These are phyloP conservation scores for Papilio dardanus DNA, from an alignment of 1,140 invertebrate species.

Conservation along the genomic window DNA sequence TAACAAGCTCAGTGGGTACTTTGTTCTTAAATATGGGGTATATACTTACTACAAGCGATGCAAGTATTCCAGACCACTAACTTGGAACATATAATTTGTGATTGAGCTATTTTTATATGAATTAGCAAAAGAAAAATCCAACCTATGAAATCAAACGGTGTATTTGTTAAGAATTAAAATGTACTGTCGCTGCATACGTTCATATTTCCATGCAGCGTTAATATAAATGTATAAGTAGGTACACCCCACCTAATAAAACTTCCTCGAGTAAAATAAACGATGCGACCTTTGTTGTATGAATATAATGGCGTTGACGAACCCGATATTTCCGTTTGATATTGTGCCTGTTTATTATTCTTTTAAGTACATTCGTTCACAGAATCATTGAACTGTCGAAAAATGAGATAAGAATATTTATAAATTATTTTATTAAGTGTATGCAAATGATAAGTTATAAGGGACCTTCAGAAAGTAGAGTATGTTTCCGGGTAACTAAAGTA, in stretches of 20 bases:
- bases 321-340: constrained; percentile 77
- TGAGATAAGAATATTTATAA: constrained; percentile 26
- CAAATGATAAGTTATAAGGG: constrained; percentile 15
- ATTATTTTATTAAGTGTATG: not conserved
- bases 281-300: constrained; percentile 74
- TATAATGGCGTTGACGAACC: constrained; percentile 72
- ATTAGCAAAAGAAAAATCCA: not conserved
- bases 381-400: constrained; percentile 45
- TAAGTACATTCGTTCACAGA: constrained; percentile 62
- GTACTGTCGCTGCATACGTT: not conserved
- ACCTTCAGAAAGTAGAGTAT: constrained; percentile 23
- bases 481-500: constrained; percentile 33
- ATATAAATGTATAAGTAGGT: constrained; percentile 23
- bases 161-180: not conserved
- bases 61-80: too few species aligned
- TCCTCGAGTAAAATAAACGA: constrained; percentile 66
- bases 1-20: not conserved
- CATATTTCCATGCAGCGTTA: not conserved
- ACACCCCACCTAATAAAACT: constrained; percentile 53
- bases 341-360: constrained; percentile 70
- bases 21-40: not conserved
- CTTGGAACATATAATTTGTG: too few species aligned
- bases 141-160: not conserved
- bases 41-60: not conserved
- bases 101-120: not conserved